A percentile compares a stretch with the other conserved stretches of the same genome.
Conservation (phyloP, 30 jellyfish, hydroid and myxozoan genomes). For the Hydractinia echinata region DNA sequence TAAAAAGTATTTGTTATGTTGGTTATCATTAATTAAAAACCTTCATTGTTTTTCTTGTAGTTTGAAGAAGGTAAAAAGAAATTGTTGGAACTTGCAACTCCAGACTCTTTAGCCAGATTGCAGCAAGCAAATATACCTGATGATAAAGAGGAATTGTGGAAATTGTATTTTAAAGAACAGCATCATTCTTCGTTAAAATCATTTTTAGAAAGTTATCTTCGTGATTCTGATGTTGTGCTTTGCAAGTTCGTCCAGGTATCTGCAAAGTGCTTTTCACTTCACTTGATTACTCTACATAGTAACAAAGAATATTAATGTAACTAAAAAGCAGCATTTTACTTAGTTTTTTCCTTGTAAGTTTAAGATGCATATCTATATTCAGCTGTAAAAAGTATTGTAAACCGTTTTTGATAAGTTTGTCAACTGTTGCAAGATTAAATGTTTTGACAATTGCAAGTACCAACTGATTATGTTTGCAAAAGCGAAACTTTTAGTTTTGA, state of each 20-base stretch:
- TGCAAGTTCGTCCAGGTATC: slow-evolving; percentile 20
- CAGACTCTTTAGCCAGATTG: slow-evolving; percentile 52
- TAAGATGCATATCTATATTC: no score
- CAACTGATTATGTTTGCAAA: no score
- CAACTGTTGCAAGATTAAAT: no score
- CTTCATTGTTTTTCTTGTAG: slow-evolving; percentile 5
- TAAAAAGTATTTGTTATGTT: neutral
- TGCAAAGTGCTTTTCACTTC: neutral
- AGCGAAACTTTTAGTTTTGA: no score
- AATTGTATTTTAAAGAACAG: slow-evolving; percentile 45
- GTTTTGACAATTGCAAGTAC: no score
- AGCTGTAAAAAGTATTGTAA: no score
- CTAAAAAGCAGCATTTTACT: neutral
- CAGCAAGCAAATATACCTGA: slow-evolving; percentile 6
- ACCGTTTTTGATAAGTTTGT: no score
- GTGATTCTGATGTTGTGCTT: neutral
- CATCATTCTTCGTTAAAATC: slow-evolving; percentile 31
- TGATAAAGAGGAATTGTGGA: slow-evolving; percentile 30
- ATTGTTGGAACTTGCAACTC: slow-evolving; percentile 47
- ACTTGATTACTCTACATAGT: neutral
- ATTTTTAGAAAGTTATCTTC: slow-evolving; percentile 1
- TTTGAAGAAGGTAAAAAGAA: slow-evolving; percentile 30
- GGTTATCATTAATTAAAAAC: neutral
- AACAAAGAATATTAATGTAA: neutral
- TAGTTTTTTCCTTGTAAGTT: no score